Evolutionary conservation across 1,140 invertebrate species (phyloP), one percentile per base, ranked within the genome.

Genomic region (Cardiocondyla obscurior): DNA sequence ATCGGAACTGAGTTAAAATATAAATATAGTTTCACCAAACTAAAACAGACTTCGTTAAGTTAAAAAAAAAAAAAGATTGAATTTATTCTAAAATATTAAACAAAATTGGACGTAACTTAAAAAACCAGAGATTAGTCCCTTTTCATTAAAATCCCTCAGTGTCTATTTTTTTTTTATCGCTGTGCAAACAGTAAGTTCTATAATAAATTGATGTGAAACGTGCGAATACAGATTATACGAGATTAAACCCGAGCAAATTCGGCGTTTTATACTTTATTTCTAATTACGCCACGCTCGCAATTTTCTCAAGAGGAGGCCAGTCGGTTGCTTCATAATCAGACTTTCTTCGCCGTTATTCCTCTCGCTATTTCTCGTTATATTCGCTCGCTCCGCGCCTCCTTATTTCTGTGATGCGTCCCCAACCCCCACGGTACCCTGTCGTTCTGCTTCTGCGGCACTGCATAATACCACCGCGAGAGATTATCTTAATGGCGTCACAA

Each of bases 401-500:
- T 25, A 19, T 82, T 44, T 19, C 55, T 30, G 25, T n/a, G 25
- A 12, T 46, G 30, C 55, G 33, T 25, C 8, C 64, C 74, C 28
- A 51, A n/a, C n/a, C 33, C 53, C 16, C 60, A n/a, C 49, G n/a
- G 42, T 22, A 14, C 1, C 33, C 22, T 67, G 60, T 81, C 82
- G 58, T 55, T 69, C 49, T 73, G 55, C 58, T 77, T 76, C 58
- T 57, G 73, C 44, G 55, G 53, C 65, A 65, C 8, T 76, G 55
- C 73, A 72, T 77, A 84, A 83, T 83, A 85, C 69, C 14, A 55
- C 62, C 25, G 62, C 51, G 25, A 81, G 49, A 88, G 88, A 90
- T 90, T 90, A 90, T 90, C 88, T 89, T 90, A 90, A 90, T 88
- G 79, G 88, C 82, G 76, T 88, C 81, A 85, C 86, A 88, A 89